These are phyloP conservation scores for Takifugu flavidus DNA, from an alignment of 2,113 vertebrate genomes.

Conservation along the genomic window DNA sequence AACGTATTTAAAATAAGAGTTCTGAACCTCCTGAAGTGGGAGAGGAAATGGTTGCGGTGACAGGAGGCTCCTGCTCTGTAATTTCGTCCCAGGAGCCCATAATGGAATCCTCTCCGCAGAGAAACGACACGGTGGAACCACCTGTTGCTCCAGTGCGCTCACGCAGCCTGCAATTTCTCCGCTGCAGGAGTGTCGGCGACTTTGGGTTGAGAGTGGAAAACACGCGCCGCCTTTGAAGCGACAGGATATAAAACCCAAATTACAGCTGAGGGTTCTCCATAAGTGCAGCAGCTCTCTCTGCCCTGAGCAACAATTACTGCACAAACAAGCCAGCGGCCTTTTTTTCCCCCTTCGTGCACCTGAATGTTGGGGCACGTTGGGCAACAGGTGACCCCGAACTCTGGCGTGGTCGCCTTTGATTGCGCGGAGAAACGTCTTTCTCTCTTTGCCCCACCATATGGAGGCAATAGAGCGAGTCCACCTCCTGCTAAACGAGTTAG, in stretches of 20 bases:
- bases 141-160: constrained; percentile 58
- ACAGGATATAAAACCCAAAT: constrained; percentile 42
- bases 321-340: neutral
- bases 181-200: constrained; percentile 5
- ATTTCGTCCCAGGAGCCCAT: constrained; percentile 51
- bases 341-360: neutral
- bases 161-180: constrained; percentile 57
- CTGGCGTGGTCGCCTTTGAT: no score
- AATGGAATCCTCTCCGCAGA: constrained; percentile 32
- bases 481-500: constrained; percentile 3
- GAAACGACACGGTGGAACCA: constrained; percentile 45
- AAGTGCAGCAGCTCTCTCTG: constrained; percentile 8
- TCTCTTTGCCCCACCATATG: constrained; percentile 37
- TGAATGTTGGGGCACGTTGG: no score
- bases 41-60: constrained; percentile 14
- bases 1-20: no score
- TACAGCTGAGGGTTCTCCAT: constrained; percentile 25
- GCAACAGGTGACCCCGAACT: no score
- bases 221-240: constrained; percentile 40
- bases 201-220: constrained; percentile 34
- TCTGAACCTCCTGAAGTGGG: neutral
- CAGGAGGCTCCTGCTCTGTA: constrained; percentile 52
- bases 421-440: constrained; percentile 19
- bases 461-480: constrained; percentile 39
- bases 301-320: neutral